A percentile compares a stretch with the other conserved stretches of the same genome.
Conservation (phyloP, 2,888 invertebrate species). For the Eupithecia tripunctaria region DNA sequence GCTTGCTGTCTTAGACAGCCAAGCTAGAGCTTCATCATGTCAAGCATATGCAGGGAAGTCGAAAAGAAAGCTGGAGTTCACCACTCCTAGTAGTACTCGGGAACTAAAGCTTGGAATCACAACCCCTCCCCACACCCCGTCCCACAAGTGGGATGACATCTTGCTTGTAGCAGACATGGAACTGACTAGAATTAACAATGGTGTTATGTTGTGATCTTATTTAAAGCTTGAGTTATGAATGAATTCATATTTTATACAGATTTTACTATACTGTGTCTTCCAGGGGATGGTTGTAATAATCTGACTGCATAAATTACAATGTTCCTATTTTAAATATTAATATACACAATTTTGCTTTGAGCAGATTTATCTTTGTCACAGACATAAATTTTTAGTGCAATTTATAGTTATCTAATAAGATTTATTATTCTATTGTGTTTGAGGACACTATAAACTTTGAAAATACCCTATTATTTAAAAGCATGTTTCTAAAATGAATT, state of each 20-base stretch:
- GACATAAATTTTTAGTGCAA: conserved; percentile 56
- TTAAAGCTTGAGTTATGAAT: conserved; percentile 46
- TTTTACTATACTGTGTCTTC: conserved; percentile 69
- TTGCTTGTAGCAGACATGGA: conserved; percentile 85
- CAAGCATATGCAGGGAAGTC: conserved; percentile 73
- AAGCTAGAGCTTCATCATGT: conserved; percentile 60
- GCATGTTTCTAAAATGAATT: conserved; percentile 20
- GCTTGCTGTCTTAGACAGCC: conserved; percentile 61
- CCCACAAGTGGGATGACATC: conserved; percentile 84
- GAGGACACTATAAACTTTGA: conserved; percentile 18
- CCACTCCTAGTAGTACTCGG: conserved; percentile 69
- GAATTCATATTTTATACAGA: conserved; percentile 60
- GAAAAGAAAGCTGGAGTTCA: conserved; percentile 79
- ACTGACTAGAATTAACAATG: conserved; percentile 83
- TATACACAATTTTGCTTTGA: conserved; percentile 65
- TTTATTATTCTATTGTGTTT: conserved; percentile 34
- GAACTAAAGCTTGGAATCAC: conserved; percentile 68
- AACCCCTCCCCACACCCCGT: conserved; percentile 77
- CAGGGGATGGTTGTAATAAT: conserved; percentile 59
- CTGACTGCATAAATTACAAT: conserved; percentile 53
- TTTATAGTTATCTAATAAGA: conserved; percentile 43
- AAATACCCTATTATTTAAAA: conserved; percentile 29
- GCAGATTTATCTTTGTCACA: conserved; percentile 64
- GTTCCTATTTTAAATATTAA: conserved; percentile 72
- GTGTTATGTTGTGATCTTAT: conserved; percentile 68